Percentiles rank a stretch among this genome's conserved stretches.
Conservation (phyloP, 2,797 vertebrate species). For the Echeneis naucrates region DNA sequence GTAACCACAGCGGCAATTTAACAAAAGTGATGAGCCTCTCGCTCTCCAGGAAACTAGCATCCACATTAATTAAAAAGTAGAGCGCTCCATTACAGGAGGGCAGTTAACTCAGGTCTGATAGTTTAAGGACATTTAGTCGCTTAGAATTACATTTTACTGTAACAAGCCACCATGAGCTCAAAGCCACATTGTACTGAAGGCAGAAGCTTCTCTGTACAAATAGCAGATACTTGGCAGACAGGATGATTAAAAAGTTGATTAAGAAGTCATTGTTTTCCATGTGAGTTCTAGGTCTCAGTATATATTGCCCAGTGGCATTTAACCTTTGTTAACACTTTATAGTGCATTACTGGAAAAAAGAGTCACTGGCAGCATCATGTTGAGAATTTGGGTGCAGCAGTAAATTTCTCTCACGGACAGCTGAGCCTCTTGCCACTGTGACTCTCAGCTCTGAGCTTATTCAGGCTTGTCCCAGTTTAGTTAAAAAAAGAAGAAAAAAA, state of each 20-base stretch:
- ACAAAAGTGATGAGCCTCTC: constrained; percentile 67
- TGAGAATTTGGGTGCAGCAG: constrained; percentile 17
- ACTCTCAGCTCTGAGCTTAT: constrained; percentile 13
- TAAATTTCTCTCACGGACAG: constrained; percentile 27
- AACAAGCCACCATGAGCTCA: constrained; percentile 58
- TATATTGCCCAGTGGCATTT: constrained; percentile 6
- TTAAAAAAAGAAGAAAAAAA: too few relatives aligned
- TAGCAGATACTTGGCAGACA: constrained; percentile 47
- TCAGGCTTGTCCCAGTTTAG: constrained; percentile 26
- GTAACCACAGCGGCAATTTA: constrained; percentile 47
- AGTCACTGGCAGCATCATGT: background rate
- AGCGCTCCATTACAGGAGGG: constrained; percentile 30
- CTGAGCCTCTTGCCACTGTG: constrained; percentile 5
- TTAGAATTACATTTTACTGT: constrained; percentile 60
- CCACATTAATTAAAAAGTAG: constrained; percentile 66
- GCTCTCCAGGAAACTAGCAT: constrained; percentile 57
- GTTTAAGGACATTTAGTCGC: constrained; percentile 71
- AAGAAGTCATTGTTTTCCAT: constrained; percentile 29
- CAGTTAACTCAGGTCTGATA: constrained; percentile 35
- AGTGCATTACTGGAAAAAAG: constrained; percentile 13
- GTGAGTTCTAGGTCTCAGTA: constrained; percentile 14
- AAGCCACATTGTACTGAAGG: constrained; percentile 53
- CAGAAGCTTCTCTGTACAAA: constrained; percentile 25
- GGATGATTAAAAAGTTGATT: constrained; percentile 22
- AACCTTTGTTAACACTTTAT: constrained; percentile 14